These are phyloP conservation scores for Takifugu rubripes DNA, from an alignment of 2,797 vertebrate species.

Conservation along the genomic window DNA sequence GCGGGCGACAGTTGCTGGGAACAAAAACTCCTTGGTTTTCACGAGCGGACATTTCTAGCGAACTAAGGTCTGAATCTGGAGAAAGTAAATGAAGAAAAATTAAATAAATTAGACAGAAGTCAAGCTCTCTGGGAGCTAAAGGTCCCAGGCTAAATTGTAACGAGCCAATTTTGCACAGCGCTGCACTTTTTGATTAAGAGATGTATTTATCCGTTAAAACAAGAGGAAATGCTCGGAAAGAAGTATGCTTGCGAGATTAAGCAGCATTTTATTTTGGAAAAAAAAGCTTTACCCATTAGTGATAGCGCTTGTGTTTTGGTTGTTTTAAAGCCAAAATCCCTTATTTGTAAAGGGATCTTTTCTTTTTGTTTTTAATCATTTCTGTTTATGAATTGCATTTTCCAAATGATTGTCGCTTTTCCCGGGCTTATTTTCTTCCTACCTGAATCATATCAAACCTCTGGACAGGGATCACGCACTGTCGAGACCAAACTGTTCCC, in stretches of 20 bases:
- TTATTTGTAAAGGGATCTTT: slow-evolving; percentile 63
- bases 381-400: slow-evolving; percentile 42
- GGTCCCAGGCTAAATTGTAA: slow-evolving; percentile 93
- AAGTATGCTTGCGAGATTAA: slow-evolving; percentile 37
- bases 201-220: slow-evolving; percentile 77
- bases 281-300: slow-evolving; percentile 64
- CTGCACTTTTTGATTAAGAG: slow-evolving; percentile 88
- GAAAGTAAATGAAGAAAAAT: slow-evolving; percentile 62
- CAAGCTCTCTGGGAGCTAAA: slow-evolving; percentile 85
- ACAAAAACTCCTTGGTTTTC: slow-evolving; percentile 47
- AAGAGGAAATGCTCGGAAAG: slow-evolving; percentile 41
- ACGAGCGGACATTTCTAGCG: slow-evolving; percentile 47
- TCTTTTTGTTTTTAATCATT: background rate
- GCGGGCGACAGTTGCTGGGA: slow-evolving; percentile 43
- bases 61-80: slow-evolving; percentile 49
- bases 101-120: slow-evolving; percentile 77
- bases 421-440: slow-evolving; percentile 19
- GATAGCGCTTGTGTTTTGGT: slow-evolving; percentile 60
- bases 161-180: slow-evolving; percentile 96
- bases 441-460: slow-evolving; percentile 37
- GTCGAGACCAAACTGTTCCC: slow-evolving; percentile 69
- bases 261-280: slow-evolving; percentile 47
- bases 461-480: slow-evolving; percentile 51
- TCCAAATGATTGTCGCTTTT: slow-evolving; percentile 35
- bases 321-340: slow-evolving; percentile 74